phyloP scores from a whole-genome alignment of 2,113 vertebrate species.

The Halcyon senegalensis region DNA sequence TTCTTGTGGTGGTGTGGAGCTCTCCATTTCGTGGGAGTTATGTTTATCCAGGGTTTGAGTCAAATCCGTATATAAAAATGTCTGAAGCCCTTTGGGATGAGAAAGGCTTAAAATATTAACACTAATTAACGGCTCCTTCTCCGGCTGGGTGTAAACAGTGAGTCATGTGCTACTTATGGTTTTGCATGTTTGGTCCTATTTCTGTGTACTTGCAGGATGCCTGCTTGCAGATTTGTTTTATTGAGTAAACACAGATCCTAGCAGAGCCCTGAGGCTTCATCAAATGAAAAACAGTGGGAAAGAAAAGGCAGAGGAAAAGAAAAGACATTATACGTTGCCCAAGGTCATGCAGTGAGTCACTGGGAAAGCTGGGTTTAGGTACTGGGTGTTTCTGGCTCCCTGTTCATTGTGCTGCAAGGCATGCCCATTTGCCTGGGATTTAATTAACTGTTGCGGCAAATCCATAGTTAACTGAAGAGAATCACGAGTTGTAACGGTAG shows the following conservation, averaged over 20 bases:
- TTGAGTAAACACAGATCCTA: neutral
- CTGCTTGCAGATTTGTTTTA: slow-evolving; percentile 31
- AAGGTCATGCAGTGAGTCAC: slow-evolving; percentile 38
- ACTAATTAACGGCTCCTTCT: slow-evolving; percentile 44
- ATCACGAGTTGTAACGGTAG: neutral
- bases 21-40: neutral
- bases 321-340: neutral
- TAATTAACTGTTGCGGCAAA: neutral
- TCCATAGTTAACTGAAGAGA: neutral
- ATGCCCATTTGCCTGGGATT: neutral
- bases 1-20: neutral
- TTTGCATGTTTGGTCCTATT: slow-evolving; percentile 63
- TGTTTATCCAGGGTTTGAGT: slow-evolving; percentile 29
- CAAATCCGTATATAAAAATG: slow-evolving; percentile 28
- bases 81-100: slow-evolving; percentile 15
- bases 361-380: neutral
- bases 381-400: slow-evolving; percentile 5
- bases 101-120: slow-evolving; percentile 59
- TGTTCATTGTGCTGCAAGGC: slow-evolving; percentile 22
- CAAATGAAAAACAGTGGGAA: neutral
- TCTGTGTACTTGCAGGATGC: neutral
- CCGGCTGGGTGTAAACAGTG: slow-evolving; percentile 56
- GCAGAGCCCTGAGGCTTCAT: neutral
- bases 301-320: neutral
- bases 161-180: slow-evolving; percentile 60